Evolutionary conservation across 1,140 invertebrate species (phyloP), one percentile per base, ranked within the genome.

Genomic region (Drosophila ironensis): DNA sequence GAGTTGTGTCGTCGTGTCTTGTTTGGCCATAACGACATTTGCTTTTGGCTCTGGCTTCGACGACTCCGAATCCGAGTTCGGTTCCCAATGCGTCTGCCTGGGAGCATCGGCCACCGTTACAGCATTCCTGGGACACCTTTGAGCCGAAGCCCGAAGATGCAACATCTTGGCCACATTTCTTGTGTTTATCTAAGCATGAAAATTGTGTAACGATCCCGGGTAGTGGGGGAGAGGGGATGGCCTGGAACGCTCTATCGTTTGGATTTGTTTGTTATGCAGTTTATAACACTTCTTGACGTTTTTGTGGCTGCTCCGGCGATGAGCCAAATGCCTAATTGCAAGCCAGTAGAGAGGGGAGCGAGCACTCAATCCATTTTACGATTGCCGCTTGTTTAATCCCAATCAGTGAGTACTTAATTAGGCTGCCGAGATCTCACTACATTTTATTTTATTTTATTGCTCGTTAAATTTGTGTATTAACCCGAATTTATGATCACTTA

Each of bases 1-100:
- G 53, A 51, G 72, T 73, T 51, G 69, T 51, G 69, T 69, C 40
- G 53, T 60, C 57, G 44, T 52, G 52, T 63, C 61, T 42, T 64
- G 57, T 77, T 73, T 60, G 73, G 78, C 63, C 57, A 82, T 64
- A 82, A 84, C 77, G 57, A 82, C 77, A 78, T 69, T 73, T 74
- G 37, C 68, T 78, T 72, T 72, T 68, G 68, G 47, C 46, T 22
- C 19, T 17, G 56, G 20, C 40, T 63, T 12, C 19, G 48, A 40
- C 25, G 56, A 25, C 40, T 63, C n/a, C 19, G 48, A 40, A 17
- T 60, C 9, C 3, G 30, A 33, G n/a, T 33, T 1, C 14, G 24
- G n/a, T 9, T 37, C 30, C 37, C 28, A 11, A 48, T 35, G 17
- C 33, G 28, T 27, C 12, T 48, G 30, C 5, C 24, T 28, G 44